These are phyloP conservation scores for Eumaeus atala DNA, from an alignment of 1,140 invertebrate species.

Conservation along the genomic window DNA sequence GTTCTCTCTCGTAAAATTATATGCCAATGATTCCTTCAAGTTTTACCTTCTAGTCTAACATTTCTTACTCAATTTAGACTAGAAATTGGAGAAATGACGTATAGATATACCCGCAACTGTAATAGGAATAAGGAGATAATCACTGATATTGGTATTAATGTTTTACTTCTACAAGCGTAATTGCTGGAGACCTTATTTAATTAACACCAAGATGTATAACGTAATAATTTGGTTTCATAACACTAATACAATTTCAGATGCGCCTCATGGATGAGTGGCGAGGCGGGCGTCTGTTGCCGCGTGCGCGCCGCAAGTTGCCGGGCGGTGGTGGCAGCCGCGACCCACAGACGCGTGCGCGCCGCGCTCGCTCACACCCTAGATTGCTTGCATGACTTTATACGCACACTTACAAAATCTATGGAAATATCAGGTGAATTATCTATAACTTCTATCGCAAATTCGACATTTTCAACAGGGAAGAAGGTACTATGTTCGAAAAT, in stretches of 20 bases:
- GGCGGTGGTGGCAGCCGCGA: conserved; percentile 31
- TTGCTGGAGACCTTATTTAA: too few species aligned
- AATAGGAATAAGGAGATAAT: too few species aligned
- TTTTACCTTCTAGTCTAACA: too few species aligned
- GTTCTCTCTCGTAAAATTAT: too few species aligned
- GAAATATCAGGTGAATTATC: neutral
- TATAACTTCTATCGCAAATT: neutral
- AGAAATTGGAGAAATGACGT: too few species aligned
- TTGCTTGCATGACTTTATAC: conserved; percentile 45
- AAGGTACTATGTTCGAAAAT: too few species aligned
- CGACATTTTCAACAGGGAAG: too few species aligned
- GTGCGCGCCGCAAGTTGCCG: conserved; percentile 37
- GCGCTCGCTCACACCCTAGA: conserved; percentile 49
- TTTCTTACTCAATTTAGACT: too few species aligned
- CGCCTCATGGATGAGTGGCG: conserved; percentile 25
- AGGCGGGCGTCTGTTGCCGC: conserved; percentile 5
- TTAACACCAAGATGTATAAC: neutral
- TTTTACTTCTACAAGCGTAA: too few species aligned
- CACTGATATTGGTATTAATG: too few species aligned
- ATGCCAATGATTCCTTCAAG: too few species aligned
- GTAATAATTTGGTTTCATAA: neutral
- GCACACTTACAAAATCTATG: conserved; percentile 22
- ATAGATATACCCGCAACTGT: too few species aligned
- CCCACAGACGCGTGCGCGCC: conserved; percentile 40
- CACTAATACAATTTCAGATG: conserved; percentile 33